Evolutionary conservation across 2,797 vertebrate genomes (phyloP).

Genomic region (Pipistrellus pipistrellus): DNA sequence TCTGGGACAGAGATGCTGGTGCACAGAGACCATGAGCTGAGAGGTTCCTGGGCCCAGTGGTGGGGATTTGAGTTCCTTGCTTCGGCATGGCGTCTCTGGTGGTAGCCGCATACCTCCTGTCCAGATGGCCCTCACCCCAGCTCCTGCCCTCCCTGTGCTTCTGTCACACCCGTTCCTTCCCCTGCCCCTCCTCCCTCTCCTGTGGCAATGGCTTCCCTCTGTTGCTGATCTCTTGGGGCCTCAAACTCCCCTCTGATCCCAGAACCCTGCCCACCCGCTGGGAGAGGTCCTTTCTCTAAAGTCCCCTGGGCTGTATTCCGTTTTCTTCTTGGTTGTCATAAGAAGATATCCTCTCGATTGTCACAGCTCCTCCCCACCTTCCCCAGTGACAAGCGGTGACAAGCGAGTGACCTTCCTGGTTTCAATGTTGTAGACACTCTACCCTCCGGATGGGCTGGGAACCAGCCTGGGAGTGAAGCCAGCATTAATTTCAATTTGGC

Average conservation of each 20-base stretch:
- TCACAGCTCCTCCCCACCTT: neutral
- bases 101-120: neutral
- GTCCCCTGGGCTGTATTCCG: neutral
- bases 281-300: neutral
- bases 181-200: neutral
- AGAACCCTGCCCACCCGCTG: neutral
- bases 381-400: neutral
- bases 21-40: neutral
- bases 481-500: constrained; percentile 63
- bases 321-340: neutral
- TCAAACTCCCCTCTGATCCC: neutral
- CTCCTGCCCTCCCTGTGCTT: neutral
- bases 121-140: neutral
- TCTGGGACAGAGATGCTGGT: neutral
- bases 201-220: neutral
- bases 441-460: neutral
- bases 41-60: neutral
- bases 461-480: constrained; percentile 25
- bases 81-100: neutral
- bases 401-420: constrained; percentile 36
- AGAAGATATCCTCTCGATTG: neutral
- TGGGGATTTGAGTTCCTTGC: neutral
- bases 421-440: neutral
- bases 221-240: neutral
- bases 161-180: neutral